Conservation (phyloP, 2,113 vertebrate species). For the Xyrauchen texanus region DNA sequence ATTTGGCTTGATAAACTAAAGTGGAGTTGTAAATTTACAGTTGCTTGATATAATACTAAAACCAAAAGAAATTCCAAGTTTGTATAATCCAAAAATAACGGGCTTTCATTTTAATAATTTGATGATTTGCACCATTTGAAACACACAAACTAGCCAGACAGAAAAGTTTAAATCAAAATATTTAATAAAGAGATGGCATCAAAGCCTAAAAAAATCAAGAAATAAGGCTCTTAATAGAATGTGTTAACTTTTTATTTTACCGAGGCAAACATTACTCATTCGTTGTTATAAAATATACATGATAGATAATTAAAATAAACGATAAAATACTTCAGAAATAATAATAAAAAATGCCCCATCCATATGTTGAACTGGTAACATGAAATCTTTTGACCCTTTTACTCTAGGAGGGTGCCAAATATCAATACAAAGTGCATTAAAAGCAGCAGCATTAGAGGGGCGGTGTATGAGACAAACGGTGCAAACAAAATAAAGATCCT, state of each 20-base stretch:
- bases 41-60: constrained; percentile 70
- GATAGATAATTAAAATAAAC: constrained; percentile 58
- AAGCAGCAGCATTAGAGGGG: constrained; percentile 93
- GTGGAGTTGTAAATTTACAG: constrained; percentile 66
- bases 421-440: constrained; percentile 91
- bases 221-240: constrained; percentile 15
- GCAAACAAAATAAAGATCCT: background rate
- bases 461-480: constrained; percentile 80
- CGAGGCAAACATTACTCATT: constrained; percentile 58
- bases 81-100: constrained; percentile 51
- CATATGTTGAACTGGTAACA: constrained; percentile 64
- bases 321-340: constrained; percentile 64
- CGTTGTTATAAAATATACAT: constrained; percentile 65
- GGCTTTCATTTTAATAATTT: constrained; percentile 57
- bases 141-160: constrained; percentile 40
- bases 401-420: constrained; percentile 83
- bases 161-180: constrained; percentile 57
- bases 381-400: constrained; percentile 68
- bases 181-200: constrained; percentile 60
- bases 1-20: constrained; percentile 61
- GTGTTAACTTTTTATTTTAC: constrained; percentile 41
- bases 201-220: constrained; percentile 27
- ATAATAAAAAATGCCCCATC: constrained; percentile 66
- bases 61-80: constrained; percentile 33
- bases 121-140: constrained; percentile 48